These are phyloP conservation scores for Hermatobates lingyangjiaoensis DNA, from an alignment of 1,140 invertebrate species.

Conservation along the genomic window DNA sequence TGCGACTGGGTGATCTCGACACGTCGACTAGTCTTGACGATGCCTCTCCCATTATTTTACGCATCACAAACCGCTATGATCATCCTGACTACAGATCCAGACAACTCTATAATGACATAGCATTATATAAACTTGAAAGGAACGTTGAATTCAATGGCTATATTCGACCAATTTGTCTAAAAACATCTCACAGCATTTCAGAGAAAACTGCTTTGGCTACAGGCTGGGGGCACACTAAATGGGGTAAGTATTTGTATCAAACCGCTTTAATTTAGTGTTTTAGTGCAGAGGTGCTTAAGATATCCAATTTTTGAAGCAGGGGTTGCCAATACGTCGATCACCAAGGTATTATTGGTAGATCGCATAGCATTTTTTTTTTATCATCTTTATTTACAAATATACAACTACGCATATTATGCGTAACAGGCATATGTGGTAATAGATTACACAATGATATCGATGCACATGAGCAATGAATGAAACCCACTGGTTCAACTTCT, in stretches of 20 bases:
- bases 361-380: no score
- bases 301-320: no score
- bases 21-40: slow-evolving; percentile 25
- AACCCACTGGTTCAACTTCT: no score
- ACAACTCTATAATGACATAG: slow-evolving; percentile 33
- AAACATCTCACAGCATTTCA: not conserved
- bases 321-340: no score
- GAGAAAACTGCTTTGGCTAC: not conserved
- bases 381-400: no score
- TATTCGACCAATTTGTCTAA: slow-evolving; percentile 31
- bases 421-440: no score
- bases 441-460: no score
- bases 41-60: slow-evolving; percentile 24
- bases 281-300: no score
- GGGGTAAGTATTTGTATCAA: not conserved
- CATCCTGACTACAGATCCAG: slow-evolving; percentile 29
- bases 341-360: no score
- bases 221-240: slow-evolving; percentile 7
- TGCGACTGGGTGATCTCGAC: slow-evolving; percentile 32
- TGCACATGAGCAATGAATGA: no score
- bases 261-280: no score
- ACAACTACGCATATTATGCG: no score
- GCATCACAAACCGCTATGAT: slow-evolving; percentile 21
- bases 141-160: slow-evolving; percentile 27
- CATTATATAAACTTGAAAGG: slow-evolving; percentile 28